These are phyloP conservation scores for Jacana jacana DNA, from an alignment of 2,113 vertebrate genomes.

Conservation along the genomic window DNA sequence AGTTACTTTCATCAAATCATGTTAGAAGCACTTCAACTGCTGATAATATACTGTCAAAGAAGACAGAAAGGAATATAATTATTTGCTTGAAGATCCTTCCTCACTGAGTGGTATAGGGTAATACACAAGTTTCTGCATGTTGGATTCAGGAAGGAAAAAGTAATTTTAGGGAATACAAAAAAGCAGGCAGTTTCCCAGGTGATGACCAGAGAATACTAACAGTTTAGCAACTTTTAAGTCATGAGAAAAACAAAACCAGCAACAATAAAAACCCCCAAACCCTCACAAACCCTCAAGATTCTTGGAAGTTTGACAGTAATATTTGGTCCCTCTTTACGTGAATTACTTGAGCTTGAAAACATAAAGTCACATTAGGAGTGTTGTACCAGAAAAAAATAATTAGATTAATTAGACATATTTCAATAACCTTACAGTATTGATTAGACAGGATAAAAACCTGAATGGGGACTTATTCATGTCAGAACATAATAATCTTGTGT, in stretches of 20 bases:
- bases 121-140: background rate
- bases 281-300: background rate
- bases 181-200: background rate
- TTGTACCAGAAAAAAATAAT: background rate
- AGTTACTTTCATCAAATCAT: background rate
- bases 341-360: background rate
- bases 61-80: background rate
- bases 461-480: background rate
- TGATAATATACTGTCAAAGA: background rate
- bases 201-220: background rate
- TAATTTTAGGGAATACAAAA: background rate
- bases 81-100: background rate
- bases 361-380: background rate
- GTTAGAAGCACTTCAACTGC: background rate
- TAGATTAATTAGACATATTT: background rate
- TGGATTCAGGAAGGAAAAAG: background rate
- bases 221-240: background rate
- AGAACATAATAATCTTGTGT: background rate
- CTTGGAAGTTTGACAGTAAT: background rate
- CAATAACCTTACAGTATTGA: background rate
- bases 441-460: background rate
- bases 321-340: background rate
- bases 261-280: rapidly evolving
- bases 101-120: background rate
- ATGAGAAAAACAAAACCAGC: background rate